Evolutionary conservation across 1,140 invertebrate species (phyloP).

Genomic region (Magallana angulata): DNA sequence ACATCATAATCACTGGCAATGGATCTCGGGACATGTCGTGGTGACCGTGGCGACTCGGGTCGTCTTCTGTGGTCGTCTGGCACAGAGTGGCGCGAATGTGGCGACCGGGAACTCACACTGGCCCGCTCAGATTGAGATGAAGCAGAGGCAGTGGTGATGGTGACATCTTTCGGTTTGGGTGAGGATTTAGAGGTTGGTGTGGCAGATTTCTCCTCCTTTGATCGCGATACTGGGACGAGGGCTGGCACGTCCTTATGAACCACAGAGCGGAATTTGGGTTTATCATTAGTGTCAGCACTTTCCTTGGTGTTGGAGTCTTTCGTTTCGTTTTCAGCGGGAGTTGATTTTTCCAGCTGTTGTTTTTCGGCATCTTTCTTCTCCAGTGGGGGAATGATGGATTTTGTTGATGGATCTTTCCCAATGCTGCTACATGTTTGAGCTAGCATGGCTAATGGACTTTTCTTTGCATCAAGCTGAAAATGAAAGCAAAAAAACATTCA

Average conservation of each 20-base stretch:
- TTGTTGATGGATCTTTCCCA: conserved; percentile 89
- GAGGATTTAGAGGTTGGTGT: conserved; percentile 56
- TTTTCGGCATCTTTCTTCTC: conserved; percentile 68
- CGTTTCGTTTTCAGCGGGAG: conserved; percentile 46
- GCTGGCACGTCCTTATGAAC: conserved; percentile 75
- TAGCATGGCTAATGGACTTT: conserved; percentile 96
- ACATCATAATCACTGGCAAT: conserved; percentile 42
- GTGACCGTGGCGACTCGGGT: conserved; percentile 49
- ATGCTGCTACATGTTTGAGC: conserved; percentile 99
- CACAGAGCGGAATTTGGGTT: conserved; percentile 73
- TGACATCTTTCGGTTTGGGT: conserved; percentile 52
- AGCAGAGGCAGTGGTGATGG: conserved; percentile 50
- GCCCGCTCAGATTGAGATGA: conserved; percentile 50
- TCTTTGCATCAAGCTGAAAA: conserved; percentile 97
- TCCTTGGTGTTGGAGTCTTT: conserved; percentile 59
- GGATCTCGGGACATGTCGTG: conserved; percentile 39
- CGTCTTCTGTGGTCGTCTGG: conserved; percentile 50
- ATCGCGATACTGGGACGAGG: conserved; percentile 69
- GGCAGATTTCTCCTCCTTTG: conserved; percentile 58
- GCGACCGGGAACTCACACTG: conserved; percentile 42
- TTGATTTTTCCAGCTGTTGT: conserved; percentile 51
- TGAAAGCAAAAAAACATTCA: conserved; percentile 73
- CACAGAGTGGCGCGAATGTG: conserved; percentile 44
- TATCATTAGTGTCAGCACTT: conserved; percentile 63
- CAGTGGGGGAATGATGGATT: conserved; percentile 75